These are phyloP conservation scores for Agapornis roseicollis DNA, from an alignment of 2,113 vertebrate genomes.

Conservation along the genomic window DNA sequence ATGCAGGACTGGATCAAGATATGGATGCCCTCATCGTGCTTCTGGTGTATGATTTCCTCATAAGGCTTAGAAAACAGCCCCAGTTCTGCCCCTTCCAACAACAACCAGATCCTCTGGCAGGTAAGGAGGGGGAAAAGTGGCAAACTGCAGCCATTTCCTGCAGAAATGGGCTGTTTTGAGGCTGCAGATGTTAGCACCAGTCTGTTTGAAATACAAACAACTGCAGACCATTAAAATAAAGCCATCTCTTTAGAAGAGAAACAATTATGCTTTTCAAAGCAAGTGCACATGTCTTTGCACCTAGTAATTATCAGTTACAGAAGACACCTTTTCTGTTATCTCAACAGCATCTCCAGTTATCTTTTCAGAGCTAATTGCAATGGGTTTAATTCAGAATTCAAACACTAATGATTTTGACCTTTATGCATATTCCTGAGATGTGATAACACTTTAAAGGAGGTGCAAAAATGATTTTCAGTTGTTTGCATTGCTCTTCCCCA, in stretches of 20 bases:
- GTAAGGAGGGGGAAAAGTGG: neutral
- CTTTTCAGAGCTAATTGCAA: conserved; percentile 54
- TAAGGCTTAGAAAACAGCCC: neutral
- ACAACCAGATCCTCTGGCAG: neutral
- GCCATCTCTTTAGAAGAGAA: conserved; percentile 22
- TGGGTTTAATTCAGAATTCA: conserved; percentile 44
- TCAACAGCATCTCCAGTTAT: conserved; percentile 54
- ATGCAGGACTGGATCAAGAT: neutral
- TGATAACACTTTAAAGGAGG: neutral
- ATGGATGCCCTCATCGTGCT: neutral
- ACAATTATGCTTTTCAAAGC: conserved; percentile 58
- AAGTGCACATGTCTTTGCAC: conserved; percentile 17
- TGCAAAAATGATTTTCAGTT: neutral
- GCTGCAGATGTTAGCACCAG: conserved; percentile 6
- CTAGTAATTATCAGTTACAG: conserved; percentile 61
- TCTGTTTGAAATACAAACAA: conserved; percentile 41
- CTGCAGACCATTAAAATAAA: conserved; percentile 51
- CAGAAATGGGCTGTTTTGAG: neutral
- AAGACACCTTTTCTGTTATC: conserved; percentile 51
- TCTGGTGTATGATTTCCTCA: neutral
- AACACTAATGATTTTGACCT: conserved; percentile 52
- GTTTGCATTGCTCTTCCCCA: neutral
- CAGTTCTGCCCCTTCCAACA: neutral
- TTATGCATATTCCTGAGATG: conserved; percentile 1
- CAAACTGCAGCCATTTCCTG: neutral